Base-by-base conservation (phyloP, 2,797 vertebrate genomes). In the Melanotaenia pygmaea region DNA sequence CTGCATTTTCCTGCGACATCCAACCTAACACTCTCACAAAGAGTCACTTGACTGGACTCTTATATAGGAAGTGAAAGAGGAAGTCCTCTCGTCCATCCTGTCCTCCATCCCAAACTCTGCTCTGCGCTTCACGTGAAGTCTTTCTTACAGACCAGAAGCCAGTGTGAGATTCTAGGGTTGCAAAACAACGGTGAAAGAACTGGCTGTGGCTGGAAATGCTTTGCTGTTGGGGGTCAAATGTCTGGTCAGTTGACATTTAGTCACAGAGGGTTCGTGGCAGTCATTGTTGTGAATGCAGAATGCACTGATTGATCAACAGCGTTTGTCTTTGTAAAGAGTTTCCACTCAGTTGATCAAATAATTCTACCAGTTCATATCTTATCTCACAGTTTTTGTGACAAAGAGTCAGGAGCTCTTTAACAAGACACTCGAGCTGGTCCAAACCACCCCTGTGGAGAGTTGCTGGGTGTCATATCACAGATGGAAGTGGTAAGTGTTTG, bases 11-110 rank as follows among this genome's bases (percentile, higher is more conserved):
- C 93, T 94, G 91, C 86, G 78, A 92, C 91, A 86, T 76, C 87
- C 80, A 88, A 88, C 79, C 86, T 60, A 86, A 84, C 91, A 86
- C 91, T 93, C 89, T 93, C 90, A 90, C 91, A 91, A 86, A 94
- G 86, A 93, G 93, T 95, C 94, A 94, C 93, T 94, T 94, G 93
- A 95, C 93, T 91, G 86, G 89, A 91, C 88, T 88, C 82, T 90
- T 89, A 93, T 92, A 88, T 93, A 93, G 93, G 94, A 95, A 94
- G 92, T 94, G 94, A 95, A 95, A 95, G 94, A 95, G 94, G 94
- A 95, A 95, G 94, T 82, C 79, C n/a, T 74, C 83, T 81, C 72
- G 74, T 90, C 86, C 91, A 91, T 93, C 91, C 91, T 92, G 91
- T 88, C 88, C 76, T 88, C 85, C 74, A 81, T 88, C 83, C 86